These are phyloP conservation scores for Gobiocypris rarus DNA, from an alignment of 2,113 vertebrate species.

Conservation along the genomic window DNA sequence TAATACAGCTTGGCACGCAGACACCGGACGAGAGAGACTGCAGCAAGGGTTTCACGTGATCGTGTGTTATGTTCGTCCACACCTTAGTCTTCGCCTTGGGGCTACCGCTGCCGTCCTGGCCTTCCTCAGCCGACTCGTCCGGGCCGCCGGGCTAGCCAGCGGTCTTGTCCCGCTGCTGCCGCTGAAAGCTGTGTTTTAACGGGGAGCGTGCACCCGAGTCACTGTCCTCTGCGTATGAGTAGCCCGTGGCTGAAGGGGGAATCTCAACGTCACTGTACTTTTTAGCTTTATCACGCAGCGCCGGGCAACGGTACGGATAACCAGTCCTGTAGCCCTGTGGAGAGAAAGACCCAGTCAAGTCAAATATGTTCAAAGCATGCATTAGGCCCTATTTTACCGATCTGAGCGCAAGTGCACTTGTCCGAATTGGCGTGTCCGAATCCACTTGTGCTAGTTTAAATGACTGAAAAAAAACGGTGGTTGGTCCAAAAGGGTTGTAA, in stretches of 20 bases:
- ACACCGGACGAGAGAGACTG: conserved; percentile 99
- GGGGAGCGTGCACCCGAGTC: conserved; percentile 95
- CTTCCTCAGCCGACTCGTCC: conserved; percentile 92
- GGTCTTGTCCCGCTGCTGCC: conserved; percentile 98
- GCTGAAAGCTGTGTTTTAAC: conserved; percentile 99
- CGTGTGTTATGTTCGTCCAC: conserved; percentile 99
- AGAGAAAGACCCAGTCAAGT: background rate
- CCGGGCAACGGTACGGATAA: conserved; percentile 96
- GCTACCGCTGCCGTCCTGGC: conserved; percentile 88
- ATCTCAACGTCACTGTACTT: conserved; percentile 94
- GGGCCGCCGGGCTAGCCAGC: conserved; percentile 91
- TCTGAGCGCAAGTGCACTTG: no score
- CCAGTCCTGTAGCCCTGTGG: conserved; percentile 95
- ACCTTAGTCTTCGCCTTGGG: conserved; percentile 99
- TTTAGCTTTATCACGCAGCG: conserved; percentile 95
- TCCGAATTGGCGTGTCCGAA: no score
- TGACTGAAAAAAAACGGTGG: no score
- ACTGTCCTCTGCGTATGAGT: conserved; percentile 90
- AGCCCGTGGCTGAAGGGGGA: conserved; percentile 87
- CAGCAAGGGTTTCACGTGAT: conserved; percentile 99
- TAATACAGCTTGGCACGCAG: conserved; percentile 99
- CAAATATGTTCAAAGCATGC: no score
- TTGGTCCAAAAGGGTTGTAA: no score
- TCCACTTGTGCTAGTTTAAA: no score
- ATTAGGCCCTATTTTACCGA: no score